Base-by-base conservation (phyloP, 2,888 invertebrate genomes). In the Rambutsinella grinnellia region DNA sequence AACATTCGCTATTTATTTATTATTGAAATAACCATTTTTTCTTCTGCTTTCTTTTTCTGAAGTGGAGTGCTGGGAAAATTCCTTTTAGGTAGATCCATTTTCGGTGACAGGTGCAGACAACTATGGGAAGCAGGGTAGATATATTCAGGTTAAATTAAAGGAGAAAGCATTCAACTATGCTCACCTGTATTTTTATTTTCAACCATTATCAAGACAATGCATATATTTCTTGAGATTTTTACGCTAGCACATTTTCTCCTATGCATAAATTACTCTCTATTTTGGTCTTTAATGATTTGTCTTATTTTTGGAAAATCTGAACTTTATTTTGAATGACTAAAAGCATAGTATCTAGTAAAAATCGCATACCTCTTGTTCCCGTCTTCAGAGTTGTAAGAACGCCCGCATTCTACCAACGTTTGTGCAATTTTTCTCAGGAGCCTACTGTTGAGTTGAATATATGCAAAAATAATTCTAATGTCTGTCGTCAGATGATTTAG, bases 141-240 rank as follows among this genome's bases (percentile, higher is more conserved):
- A 13, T 36, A 36, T 36, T 36, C 36, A 36, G 13, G 36, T 13
- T 36, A 36, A 36, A 36, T 36, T 36, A 36, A 36, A 36, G 36
- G 36, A 13, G 36, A 36, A 36, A 36, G 6, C 13, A 36, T 36
- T 36, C 36, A 36, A 13, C 36, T 36, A 13, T 36, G 36, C 36
- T 36, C 36, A 36, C 36, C 36, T 36, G 36, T 28, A 17, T 28
- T 58, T 27, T 58, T 28, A n/a, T 24, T 58, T 58, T 28, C n/a
- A 10, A 2, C 6, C 58, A 27, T 5, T 36, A 36, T 36, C 57
- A 5, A 57, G 17, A 8, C 17, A 8, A 44, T 44, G 8, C 6
- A 10, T 44, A 44, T 44, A 44, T 44, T 44, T 44, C 6, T 13
- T 13, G n/a, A n/a, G n/a, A n/a, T n/a, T n/a, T n/a, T n/a, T n/a